These are phyloP conservation scores for Seladonia tumulorum DNA, from an alignment of 2,888 invertebrate species.

Conservation along the genomic window DNA sequence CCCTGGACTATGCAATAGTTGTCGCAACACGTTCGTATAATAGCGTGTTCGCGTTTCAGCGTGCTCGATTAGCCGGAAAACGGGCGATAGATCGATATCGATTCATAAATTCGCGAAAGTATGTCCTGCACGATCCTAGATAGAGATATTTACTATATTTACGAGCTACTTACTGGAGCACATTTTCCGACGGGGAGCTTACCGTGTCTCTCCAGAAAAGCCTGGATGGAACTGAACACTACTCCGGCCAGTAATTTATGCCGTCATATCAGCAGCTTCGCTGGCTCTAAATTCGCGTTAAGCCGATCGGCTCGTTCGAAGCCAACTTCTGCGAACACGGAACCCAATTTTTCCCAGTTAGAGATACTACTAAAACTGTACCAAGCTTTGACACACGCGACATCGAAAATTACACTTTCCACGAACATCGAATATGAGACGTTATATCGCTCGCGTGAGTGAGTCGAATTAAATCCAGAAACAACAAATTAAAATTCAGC, in stretches of 20 bases:
- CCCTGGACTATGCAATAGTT: not conserved
- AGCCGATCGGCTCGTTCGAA: constrained; percentile 3
- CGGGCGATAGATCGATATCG: constrained; percentile 28
- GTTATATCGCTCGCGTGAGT: too few relatives aligned
- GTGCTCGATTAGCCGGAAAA: constrained; percentile 36
- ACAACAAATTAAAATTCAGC: too few relatives aligned
- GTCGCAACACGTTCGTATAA: constrained; percentile 4
- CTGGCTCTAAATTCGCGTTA: constrained; percentile 25
- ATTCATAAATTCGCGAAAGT: constrained; percentile 42
- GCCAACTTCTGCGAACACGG: not conserved
- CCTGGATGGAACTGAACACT: constrained; percentile 38
- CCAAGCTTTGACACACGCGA: not conserved
- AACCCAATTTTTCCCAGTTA: not conserved
- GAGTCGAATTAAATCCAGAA: too few relatives aligned
- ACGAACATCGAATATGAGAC: not conserved
- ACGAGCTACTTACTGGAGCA: constrained; percentile 48
- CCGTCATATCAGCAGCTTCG: constrained; percentile 37
- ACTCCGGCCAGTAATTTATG: constrained; percentile 37
- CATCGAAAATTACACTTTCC: not conserved
- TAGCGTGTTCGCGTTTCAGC: not conserved
- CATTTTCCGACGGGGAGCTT: constrained; percentile 29
- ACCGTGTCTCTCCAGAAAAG: constrained; percentile 40
- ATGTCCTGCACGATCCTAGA: constrained; percentile 30
- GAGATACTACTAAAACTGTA: not conserved
- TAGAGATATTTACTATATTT: constrained; percentile 52